These are phyloP conservation scores for Sphaerophoria rueppellii DNA, from an alignment of 2,888 invertebrate genomes.

Conservation along the genomic window DNA sequence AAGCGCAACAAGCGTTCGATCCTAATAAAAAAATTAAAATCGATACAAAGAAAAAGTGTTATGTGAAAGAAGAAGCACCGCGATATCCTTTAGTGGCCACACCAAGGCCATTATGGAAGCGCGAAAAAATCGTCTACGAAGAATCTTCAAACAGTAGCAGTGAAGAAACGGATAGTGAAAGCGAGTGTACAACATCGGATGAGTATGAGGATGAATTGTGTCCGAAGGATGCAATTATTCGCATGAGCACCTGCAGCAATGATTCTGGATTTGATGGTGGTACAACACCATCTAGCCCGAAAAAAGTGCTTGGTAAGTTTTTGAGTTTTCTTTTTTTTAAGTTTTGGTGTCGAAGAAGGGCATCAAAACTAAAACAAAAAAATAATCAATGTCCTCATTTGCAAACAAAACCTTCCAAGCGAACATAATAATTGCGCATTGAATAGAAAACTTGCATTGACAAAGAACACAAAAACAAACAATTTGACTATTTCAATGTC, in stretches of 20 bases:
- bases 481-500: slow-evolving; percentile 58
- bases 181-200: slow-evolving; percentile 79
- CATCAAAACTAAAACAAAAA: background rate
- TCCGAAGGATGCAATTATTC: slow-evolving; percentile 80
- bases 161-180: slow-evolving; percentile 83
- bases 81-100: slow-evolving; percentile 85
- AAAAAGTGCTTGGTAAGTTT: slow-evolving; percentile 84
- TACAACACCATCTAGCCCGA: slow-evolving; percentile 86
- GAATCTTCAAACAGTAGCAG: slow-evolving; percentile 78
- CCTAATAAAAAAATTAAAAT: slow-evolving; percentile 82
- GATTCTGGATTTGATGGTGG: slow-evolving; percentile 92
- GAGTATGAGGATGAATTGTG: slow-evolving; percentile 78
- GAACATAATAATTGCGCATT: slow-evolving; percentile 30
- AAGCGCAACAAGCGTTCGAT: slow-evolving; percentile 80
- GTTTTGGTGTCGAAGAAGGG: background rate
- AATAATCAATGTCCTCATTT: slow-evolving; percentile 35
- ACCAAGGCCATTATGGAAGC: slow-evolving; percentile 84
- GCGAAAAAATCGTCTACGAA: slow-evolving; percentile 83
- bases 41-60: slow-evolving; percentile 81
- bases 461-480: background rate
- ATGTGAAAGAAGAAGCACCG: slow-evolving; percentile 84
- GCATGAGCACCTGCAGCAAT: slow-evolving; percentile 89
- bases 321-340: background rate
- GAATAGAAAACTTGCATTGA: background rate
- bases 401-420: slow-evolving; percentile 30